Conservation (phyloP, 1,140 invertebrate species). For the Alviniconcha marisindica region DNA sequence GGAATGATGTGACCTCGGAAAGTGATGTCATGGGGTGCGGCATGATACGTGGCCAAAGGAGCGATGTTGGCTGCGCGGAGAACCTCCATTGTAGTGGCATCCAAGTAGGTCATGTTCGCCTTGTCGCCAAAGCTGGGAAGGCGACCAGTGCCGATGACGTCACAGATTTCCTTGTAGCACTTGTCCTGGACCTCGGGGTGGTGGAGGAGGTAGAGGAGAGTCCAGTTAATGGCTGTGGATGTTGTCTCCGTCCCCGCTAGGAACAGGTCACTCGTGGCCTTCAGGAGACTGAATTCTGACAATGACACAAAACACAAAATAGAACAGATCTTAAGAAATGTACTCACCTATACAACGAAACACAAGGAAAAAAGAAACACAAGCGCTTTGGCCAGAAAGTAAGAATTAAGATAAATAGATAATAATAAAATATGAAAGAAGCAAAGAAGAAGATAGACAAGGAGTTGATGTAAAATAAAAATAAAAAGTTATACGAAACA, state of each 20-base stretch:
- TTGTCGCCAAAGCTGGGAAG: slow-evolving; percentile 47
- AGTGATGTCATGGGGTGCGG: slow-evolving; percentile 54
- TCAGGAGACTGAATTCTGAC: slow-evolving; percentile 46
- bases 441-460: too few relatives aligned
- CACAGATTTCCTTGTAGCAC: slow-evolving; percentile 91
- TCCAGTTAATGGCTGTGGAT: slow-evolving; percentile 90
- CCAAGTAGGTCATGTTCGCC: slow-evolving; percentile 49
- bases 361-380: too few relatives aligned
- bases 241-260: slow-evolving; percentile 94
- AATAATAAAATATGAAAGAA: too few relatives aligned
- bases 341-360: too few relatives aligned
- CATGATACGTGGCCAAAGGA: slow-evolving; percentile 70
- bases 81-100: slow-evolving; percentile 54
- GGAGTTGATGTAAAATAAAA: too few relatives aligned
- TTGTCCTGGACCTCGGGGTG: slow-evolving; percentile 85
- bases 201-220: slow-evolving; percentile 87
- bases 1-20: slow-evolving; percentile 70
- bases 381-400: too few relatives aligned
- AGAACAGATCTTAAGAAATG: too few relatives aligned
- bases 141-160: slow-evolving; percentile 39
- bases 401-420: too few relatives aligned
- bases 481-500: too few relatives aligned
- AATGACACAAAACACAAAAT: too few relatives aligned
- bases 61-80: slow-evolving; percentile 51
- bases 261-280: slow-evolving; percentile 83